These are phyloP conservation scores for Gracilinanus agilis DNA, from an alignment of 2,113 vertebrate genomes.

Conservation along the genomic window DNA sequence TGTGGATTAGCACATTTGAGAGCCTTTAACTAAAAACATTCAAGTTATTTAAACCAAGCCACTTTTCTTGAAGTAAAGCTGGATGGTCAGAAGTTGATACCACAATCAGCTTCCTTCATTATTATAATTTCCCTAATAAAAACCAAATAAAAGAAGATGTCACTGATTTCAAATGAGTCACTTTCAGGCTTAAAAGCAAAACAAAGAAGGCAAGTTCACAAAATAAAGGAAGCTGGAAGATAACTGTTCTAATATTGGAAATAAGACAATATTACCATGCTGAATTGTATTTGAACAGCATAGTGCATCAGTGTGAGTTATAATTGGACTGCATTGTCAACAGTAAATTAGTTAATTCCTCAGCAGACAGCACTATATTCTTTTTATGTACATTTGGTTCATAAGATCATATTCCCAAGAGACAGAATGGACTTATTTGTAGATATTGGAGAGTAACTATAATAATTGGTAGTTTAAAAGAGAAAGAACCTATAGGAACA, in stretches of 20 bases:
- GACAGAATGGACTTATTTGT: neutral
- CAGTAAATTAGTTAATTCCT: rapidly evolving
- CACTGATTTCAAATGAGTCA: neutral
- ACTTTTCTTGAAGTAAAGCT: neutral
- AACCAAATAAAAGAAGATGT: neutral
- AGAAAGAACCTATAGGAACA: neutral
- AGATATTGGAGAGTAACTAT: neutral
- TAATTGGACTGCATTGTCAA: constrained; percentile 1
- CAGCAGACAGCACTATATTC: neutral
- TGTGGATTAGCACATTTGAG: neutral
- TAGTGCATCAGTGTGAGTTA: neutral
- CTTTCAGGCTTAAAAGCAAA: constrained; percentile 41
- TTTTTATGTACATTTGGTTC: neutral
- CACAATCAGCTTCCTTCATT: constrained; percentile 23
- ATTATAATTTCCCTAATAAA: neutral
- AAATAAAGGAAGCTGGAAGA: neutral
- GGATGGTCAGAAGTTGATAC: neutral
- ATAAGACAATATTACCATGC: neutral
- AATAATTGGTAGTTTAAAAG: neutral
- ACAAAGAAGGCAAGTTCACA: constrained; percentile 17
- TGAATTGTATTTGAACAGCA: neutral
- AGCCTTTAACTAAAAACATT: constrained; percentile 29
- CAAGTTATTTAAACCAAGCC: neutral
- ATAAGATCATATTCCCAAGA: constrained; percentile 7
- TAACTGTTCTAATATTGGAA: neutral